Evolutionary conservation across 2,888 invertebrate species (phyloP).

Genomic region (Ceriagrion tenellum): DNA sequence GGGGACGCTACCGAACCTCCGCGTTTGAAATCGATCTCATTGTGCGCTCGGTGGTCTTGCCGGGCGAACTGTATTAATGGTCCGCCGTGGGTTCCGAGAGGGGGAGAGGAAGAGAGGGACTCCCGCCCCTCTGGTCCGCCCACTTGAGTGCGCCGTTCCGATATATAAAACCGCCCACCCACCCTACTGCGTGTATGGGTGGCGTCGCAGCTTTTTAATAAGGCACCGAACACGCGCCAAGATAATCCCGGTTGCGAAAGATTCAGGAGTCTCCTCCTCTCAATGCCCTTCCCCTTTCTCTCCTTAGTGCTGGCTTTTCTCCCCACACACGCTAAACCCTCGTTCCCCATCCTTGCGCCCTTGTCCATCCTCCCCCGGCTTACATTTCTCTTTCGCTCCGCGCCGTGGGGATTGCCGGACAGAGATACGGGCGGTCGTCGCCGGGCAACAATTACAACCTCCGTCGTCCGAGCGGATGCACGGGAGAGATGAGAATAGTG

Average conservation of each 20-base stretch:
- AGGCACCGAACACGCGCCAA: slow-evolving; percentile 64
- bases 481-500: not conserved
- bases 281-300: not conserved
- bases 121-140: slow-evolving; percentile 52
- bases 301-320: not conserved
- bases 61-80: slow-evolving; percentile 61
- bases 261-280: slow-evolving; percentile 11
- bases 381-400: slow-evolving; percentile 14
- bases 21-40: slow-evolving; percentile 62
- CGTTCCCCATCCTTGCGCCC: not conserved
- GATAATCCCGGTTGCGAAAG: slow-evolving; percentile 35
- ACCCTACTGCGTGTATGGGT: slow-evolving; percentile 14
- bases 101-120: not conserved
- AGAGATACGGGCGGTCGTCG: slow-evolving; percentile 36
- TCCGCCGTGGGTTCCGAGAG: slow-evolving; percentile 9
- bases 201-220: slow-evolving; percentile 66
- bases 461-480: not conserved
- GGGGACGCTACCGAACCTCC: slow-evolving; percentile 60
- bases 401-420: not conserved
- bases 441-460: slow-evolving; percentile 59
- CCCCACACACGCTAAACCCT: not conserved
- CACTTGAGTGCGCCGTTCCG: slow-evolving; percentile 25
- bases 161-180: slow-evolving; percentile 59
- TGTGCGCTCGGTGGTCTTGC: slow-evolving; percentile 47
- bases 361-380: not conserved